Base-by-base conservation (phyloP, 1,140 invertebrate species). In the Colletes gigas region DNA sequence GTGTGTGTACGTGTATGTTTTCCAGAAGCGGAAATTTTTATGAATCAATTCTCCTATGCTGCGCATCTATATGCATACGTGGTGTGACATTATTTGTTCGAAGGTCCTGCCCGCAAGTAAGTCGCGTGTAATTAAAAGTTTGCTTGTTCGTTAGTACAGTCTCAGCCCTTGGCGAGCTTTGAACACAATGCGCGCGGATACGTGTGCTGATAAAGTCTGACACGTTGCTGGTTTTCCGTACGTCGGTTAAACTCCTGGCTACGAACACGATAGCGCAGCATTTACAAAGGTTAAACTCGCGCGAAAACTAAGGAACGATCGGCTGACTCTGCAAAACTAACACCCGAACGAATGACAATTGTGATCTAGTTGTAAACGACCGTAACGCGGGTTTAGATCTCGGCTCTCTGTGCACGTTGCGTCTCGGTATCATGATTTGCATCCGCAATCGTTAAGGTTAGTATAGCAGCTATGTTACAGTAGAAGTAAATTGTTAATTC, bases 121-220 rank as follows among this genome's bases (percentile, higher is more conserved):
- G 66, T 70, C 60, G 39, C 12, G 12, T 59, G 55, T 70, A 73
- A 82, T 78, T 54, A 60, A 75, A 69, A 69, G 54, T 57, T 78
- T 39, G n/a, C 63, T 57, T 55, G 62, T 50, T 72, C 57, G 15
- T 50, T 21, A 72, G 52, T 75, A 71, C 74, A 76, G 71, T 82
- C 80, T 69, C 68, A 54, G 50, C 55, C 78, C 75, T 75, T 75
- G 54, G 47, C 71, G 71, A 86, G 50, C 70, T 15, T 76, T 85
- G 83, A 86, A 86, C 84, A 82, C 84, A 78, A 17, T 85, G 39
- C 79, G 57, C 71, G 70, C 65, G 14, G 62, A 60, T 79, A 74
- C 71, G 19, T 54, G 50, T 65, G 10, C 15, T 2, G 30, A 76
- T 47, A 21, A 19, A 66, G 44, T 54, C 52, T 39, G 59, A 73